Evolutionary conservation across 2,113 vertebrate species (phyloP).

Genomic region (Takifugu bimaculatus): DNA sequence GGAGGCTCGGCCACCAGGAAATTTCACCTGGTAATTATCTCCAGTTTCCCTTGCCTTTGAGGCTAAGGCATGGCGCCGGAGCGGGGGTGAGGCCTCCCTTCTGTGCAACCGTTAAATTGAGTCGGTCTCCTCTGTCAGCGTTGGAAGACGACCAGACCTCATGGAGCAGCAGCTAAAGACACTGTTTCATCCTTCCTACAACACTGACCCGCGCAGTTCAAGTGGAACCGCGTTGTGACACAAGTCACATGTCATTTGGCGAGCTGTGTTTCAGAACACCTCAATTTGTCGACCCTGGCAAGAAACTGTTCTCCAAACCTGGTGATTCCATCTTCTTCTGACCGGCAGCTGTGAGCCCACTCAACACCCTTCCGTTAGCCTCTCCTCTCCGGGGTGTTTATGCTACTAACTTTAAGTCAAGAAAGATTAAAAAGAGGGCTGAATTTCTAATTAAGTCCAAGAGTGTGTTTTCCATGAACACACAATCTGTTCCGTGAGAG

Average conservation of each 20-base stretch:
- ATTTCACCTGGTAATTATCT: constrained; percentile 72
- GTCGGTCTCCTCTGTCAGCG: constrained; percentile 45
- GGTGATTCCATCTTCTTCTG: background rate
- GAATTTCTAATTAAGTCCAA: no score
- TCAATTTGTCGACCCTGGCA: constrained; percentile 33
- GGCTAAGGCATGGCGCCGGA: constrained; percentile 10
- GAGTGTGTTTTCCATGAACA: no score
- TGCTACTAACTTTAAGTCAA: no score
- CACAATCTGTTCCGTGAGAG: no score
- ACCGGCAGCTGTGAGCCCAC: no score
- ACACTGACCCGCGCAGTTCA: constrained; percentile 56
- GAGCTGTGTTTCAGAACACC: constrained; percentile 60
- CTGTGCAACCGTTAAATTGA: constrained; percentile 68
- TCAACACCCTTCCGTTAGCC: no score
- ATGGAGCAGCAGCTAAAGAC: constrained; percentile 66
- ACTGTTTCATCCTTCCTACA: constrained; percentile 54
- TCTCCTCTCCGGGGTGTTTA: no score
- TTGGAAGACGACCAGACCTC: constrained; percentile 61
- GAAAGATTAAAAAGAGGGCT: no score
- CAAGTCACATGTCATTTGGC: constrained; percentile 72
- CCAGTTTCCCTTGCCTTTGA: constrained; percentile 50
- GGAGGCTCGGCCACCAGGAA: constrained; percentile 36
- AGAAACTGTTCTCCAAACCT: constrained; percentile 19
- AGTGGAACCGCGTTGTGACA: constrained; percentile 64
- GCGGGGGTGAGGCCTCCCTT: constrained; percentile 36